phyloP scores from a whole-genome alignment of 2,888 invertebrate species.

The Eristalis intricaria region DNA sequence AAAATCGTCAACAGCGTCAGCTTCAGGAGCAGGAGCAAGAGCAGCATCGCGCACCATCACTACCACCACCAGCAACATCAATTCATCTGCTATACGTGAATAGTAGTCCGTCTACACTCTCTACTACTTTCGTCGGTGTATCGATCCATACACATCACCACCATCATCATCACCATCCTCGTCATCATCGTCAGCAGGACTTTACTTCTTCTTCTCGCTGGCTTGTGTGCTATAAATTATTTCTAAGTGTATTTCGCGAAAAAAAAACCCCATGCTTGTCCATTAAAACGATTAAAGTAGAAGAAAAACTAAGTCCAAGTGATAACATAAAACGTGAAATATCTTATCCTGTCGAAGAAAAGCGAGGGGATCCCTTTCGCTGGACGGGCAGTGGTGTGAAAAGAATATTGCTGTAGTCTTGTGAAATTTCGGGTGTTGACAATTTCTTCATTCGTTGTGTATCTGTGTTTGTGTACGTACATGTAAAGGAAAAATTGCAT shows the following conservation, averaged over 20 bases:
- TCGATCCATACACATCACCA: conserved; percentile 72
- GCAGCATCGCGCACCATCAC: conserved; percentile 66
- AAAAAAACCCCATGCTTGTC: conserved; percentile 29
- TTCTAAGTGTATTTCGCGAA: conserved; percentile 38
- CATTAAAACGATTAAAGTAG: conserved; percentile 22
- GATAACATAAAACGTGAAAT: conserved; percentile 12
- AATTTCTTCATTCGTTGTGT: conserved; percentile 32
- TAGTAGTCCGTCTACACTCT: conserved; percentile 55
- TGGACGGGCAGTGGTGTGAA: conserved; percentile 40
- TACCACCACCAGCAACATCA: conserved; percentile 57
- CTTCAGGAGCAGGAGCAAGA: conserved; percentile 54
- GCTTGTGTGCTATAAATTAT: conserved; percentile 56
- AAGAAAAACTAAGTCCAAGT: conserved; percentile 28
- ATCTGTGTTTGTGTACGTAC: conserved; percentile 51
- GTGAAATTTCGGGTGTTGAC: conserved; percentile 69
- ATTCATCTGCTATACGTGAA: conserved; percentile 66
- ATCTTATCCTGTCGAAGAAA: conserved; percentile 14
- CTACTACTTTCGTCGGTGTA: conserved; percentile 71
- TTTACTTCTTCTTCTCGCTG: conserved; percentile 52
- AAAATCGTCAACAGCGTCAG: conserved; percentile 57
- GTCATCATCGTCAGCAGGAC: conserved; percentile 69
- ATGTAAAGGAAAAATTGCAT: conserved; percentile 40
- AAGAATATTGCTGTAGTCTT: conserved; percentile 21
- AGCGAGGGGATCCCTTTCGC: conserved; percentile 9
- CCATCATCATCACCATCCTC: conserved; percentile 64